Base-by-base conservation (phyloP, 2,113 vertebrate genomes). In the Promerops cafer region DNA sequence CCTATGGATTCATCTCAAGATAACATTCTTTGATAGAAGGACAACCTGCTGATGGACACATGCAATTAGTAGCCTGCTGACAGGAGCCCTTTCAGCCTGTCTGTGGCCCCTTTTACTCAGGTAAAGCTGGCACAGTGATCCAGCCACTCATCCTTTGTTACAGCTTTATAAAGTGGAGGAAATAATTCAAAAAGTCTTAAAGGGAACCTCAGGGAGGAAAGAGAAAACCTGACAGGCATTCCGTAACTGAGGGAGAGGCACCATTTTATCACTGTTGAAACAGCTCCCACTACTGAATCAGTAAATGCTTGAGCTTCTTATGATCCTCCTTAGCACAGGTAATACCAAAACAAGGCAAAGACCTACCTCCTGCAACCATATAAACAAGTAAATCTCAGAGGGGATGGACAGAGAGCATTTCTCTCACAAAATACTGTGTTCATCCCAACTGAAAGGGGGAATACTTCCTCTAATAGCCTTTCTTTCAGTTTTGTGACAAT, bases 51-150 rank as follows among this genome's bases (percentile, higher is more conserved):
- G 96, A 97, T 26, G 93, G 96, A 95, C 93, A 95, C 57, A 60
- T 10, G 57, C 95, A 96, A 97, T 97, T 96, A 97, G 89, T 5
- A 94, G 74, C 84, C 91, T 68, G 95, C 94, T 95, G 96, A 96
- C 91, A 96, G 56, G 87, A 7, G 1, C 70, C 80, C 77, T 94
- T 96, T 93, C 94, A 93, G 89, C 70, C 81, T 78, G 30, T 52
- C 77, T 49, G 61, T 60, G 37, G 81, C 74, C 83, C 40, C 31
- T 93, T 84, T 78, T 75, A 78, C 84, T 82, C 84, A 89, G 94
- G 94, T 93, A 95, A 64, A 93, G 78, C 91, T 87, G 61, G 87
- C 77, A 78, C 64, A 71, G 91, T 28, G 80, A 81, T 81, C 83
- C 83, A 91, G 81, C 61, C 93, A 87, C 91, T 57, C 87, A 52